Percentiles rank a stretch among this genome's conserved stretches.
These are phyloP conservation scores for Ceuthmochares aereus DNA, from an alignment of 2,113 vertebrate species.

Conservation along the genomic window DNA sequence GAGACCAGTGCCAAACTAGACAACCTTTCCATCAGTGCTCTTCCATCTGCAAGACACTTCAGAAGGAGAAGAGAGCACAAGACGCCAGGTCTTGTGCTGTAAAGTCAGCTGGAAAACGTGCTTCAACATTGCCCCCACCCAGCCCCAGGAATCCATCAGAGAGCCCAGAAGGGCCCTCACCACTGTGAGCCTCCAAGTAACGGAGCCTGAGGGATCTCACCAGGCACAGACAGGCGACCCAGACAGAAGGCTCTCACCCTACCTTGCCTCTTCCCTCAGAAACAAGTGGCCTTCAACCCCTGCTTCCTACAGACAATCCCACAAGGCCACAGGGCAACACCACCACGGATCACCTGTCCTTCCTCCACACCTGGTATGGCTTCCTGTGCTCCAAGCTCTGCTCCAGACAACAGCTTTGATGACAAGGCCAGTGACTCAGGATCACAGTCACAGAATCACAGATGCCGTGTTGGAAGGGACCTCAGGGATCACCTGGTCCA, in stretches of 20 bases:
- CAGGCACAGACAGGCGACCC: neutral
- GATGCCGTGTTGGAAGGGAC: no score
- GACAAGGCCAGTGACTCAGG: neutral
- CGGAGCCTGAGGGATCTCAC: neutral
- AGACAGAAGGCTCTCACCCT: neutral
- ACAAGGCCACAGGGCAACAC: fast-evolving
- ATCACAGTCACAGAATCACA: neutral
- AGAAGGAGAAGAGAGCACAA: neutral
- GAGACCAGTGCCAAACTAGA: neutral
- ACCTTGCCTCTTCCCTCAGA: neutral
- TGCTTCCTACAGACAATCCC: fast-evolving
- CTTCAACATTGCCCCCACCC: neutral
- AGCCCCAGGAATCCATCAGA: neutral
- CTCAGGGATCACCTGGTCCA: no score
- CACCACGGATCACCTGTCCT: neutral
- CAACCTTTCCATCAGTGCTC: neutral
- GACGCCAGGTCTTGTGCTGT: neutral
- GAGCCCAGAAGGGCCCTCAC: neutral
- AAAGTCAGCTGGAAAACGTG: neutral
- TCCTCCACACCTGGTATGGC: neutral
- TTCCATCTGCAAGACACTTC: neutral
- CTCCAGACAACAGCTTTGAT: neutral
- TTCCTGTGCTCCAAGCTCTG: neutral
- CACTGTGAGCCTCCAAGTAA: neutral
- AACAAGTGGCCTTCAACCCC: neutral